A percentile compares a stretch with the other conserved stretches of the same genome.
Evolutionary conservation across 1,140 invertebrate species (phyloP).

Genomic region (Teleopsis dalmanni): DNA sequence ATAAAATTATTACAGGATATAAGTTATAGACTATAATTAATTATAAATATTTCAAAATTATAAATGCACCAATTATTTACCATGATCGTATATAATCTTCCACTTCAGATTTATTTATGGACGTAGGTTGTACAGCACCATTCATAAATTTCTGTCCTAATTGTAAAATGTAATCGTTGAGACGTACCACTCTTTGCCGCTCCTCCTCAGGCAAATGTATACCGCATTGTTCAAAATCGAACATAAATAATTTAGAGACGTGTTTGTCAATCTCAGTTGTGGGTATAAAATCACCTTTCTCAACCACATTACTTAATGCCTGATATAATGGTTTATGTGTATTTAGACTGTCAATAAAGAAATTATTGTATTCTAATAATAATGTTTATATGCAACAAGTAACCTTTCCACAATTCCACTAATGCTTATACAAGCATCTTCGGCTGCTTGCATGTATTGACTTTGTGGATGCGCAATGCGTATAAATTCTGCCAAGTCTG

Average conservation of each 20-base stretch:
- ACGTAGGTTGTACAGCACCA: conserved; percentile 58
- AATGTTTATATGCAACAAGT: conserved; percentile 49
- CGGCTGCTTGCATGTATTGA: conserved; percentile 69
- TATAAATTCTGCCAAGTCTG: conserved; percentile 93
- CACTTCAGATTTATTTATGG: conserved; percentile 51
- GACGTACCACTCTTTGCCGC: conserved; percentile 66
- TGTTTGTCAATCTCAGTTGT: conserved; percentile 73
- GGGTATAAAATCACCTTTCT: conserved; percentile 60
- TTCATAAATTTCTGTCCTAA: conserved; percentile 82
- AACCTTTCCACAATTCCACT: conserved; percentile 88
- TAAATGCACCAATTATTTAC: conserved; percentile 64
- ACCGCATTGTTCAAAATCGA: conserved; percentile 95
- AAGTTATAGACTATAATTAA: conserved; percentile 3
- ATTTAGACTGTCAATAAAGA: too few species aligned
- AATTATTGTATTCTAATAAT: conserved; percentile 13
- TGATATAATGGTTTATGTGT: conserved; percentile 79
- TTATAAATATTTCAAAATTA: neutral
- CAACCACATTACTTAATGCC: conserved; percentile 60
- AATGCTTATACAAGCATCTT: conserved; percentile 76
- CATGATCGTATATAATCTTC: conserved; percentile 53
- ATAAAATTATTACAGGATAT: conserved; percentile 14
- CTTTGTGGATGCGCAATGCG: conserved; percentile 78
- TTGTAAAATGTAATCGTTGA: conserved; percentile 75
- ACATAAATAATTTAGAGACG: conserved; percentile 81
- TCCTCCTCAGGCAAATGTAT: conserved; percentile 82